Percentiles rank a stretch among this genome's conserved stretches.
phyloP scores from a whole-genome alignment of 2,113 vertebrate genomes.

The Cyanoderma ruficeps region DNA sequence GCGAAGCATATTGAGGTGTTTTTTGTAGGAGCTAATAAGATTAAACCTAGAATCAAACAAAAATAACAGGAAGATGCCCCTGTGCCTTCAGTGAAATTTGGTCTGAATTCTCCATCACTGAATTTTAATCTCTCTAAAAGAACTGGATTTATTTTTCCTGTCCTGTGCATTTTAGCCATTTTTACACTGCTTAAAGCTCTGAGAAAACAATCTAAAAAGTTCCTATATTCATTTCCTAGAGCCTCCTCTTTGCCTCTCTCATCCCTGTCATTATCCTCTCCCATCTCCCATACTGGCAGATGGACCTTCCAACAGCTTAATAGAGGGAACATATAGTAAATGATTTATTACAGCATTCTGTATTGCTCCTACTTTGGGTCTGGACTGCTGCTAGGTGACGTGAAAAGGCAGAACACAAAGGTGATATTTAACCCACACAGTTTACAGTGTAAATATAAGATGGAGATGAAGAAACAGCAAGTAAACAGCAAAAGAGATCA shows the following conservation, averaged over 20 bases:
- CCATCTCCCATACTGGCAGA: not conserved
- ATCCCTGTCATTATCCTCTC: not conserved
- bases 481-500: not conserved
- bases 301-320: not conserved
- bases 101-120: not conserved
- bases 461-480: not conserved
- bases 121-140: not conserved
- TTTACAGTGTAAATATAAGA: not conserved
- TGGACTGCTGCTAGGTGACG: not conserved
- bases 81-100: not conserved
- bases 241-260: not conserved
- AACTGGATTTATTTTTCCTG: not conserved
- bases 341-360: not conserved
- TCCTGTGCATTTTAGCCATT: not conserved
- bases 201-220: not conserved
- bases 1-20: not conserved
- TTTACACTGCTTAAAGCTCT: not conserved
- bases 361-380: not conserved
- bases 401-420: not conserved
- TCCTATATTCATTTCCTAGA: not conserved
- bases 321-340: not conserved
- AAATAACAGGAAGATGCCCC: not conserved
- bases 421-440: not conserved
- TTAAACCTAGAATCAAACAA: not conserved
- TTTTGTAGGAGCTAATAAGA: not conserved